These are phyloP conservation scores for Erannis defoliaria DNA, from an alignment of 2,888 invertebrate species.

Conservation along the genomic window DNA sequence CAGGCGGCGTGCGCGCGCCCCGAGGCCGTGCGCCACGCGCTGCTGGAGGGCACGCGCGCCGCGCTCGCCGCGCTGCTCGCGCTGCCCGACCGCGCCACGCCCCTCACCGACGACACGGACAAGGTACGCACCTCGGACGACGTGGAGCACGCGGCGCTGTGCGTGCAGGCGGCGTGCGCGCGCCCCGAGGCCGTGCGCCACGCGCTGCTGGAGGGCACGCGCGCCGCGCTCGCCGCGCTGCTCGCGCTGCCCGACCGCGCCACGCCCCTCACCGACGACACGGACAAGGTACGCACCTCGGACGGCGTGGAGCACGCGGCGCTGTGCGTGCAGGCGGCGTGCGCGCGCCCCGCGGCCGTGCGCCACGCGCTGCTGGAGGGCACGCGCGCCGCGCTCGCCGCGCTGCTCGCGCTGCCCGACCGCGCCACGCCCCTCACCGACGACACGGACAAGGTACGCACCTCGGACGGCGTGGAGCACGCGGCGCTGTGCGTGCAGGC, in stretches of 20 bases:
- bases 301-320: constrained; percentile 97
- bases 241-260: neutral
- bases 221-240: constrained; percentile 54
- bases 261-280: constrained; percentile 81
- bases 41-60: constrained; percentile 88
- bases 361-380: constrained; percentile 87
- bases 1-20: constrained; percentile 90
- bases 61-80: neutral
- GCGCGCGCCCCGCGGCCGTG: constrained; percentile 87
- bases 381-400: constrained; percentile 71
- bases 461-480: constrained; percentile 98
- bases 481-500: constrained; percentile 93
- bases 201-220: constrained; percentile 87
- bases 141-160: constrained; percentile 94
- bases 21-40: constrained; percentile 76
- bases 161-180: constrained; percentile 91
- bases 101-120: constrained; percentile 84
- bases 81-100: neutral
- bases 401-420: neutral
- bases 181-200: constrained; percentile 86
- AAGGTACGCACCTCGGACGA: constrained; percentile 95
- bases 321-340: constrained; percentile 91
- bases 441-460: constrained; percentile 88
- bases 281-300: constrained; percentile 89
- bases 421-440: constrained; percentile 19